Conservation (phyloP, 2,113 vertebrate genomes). For the Ammodytes dubius region DNA sequence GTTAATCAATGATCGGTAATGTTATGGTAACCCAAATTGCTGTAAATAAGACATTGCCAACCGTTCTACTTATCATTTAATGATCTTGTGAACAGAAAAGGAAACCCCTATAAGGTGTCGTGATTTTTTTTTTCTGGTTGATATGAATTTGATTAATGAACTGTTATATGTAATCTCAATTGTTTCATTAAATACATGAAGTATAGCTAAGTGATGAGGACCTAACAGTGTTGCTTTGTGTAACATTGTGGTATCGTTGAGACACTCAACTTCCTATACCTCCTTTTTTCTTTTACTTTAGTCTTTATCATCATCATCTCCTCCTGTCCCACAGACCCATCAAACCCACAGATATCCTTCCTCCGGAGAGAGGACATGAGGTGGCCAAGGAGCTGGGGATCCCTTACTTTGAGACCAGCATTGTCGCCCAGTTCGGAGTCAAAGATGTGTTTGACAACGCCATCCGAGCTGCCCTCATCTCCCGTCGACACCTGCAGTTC, state of each 20-base stretch:
- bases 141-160: neutral
- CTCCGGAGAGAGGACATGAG: conserved; percentile 91
- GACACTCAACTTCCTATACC: neutral
- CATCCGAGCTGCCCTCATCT: conserved; percentile 92
- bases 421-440: conserved; percentile 93
- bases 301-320: conserved; percentile 8
- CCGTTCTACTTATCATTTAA: neutral
- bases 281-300: neutral
- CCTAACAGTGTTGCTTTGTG: neutral
- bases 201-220: neutral
- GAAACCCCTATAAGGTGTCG: neutral
- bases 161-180: neutral
- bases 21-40: neutral
- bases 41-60: neutral
- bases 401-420: conserved; percentile 93
- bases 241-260: neutral
- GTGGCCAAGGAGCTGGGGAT: conserved; percentile 93
- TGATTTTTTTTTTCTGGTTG: neutral
- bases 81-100: neutral
- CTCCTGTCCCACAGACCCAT: conserved; percentile 85
- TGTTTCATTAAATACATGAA: neutral
- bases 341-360: conserved; percentile 91
- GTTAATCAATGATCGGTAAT: conserved; percentile 14
- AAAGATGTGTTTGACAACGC: conserved; percentile 96
- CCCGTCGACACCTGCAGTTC: conserved; percentile 92